Conservation (phyloP, 2,797 vertebrate genomes). For the Hippocampus kuda region DNA sequence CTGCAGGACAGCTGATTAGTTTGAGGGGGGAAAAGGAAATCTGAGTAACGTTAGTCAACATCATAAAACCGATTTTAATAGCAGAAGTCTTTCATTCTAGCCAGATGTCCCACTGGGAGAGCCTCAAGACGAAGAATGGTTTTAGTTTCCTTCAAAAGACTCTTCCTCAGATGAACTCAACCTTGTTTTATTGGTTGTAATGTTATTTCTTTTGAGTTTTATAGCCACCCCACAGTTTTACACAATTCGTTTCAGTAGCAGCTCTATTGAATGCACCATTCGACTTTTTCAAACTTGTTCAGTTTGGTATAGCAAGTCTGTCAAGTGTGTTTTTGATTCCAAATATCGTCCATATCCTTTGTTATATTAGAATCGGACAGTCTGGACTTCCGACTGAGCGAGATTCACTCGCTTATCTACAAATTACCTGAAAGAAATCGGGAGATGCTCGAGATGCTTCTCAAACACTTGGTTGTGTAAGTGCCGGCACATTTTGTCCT, state of each 20-base stretch:
- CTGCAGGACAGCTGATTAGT: background rate
- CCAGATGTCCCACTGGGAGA: background rate
- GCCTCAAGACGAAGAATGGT: background rate
- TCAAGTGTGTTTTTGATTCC: background rate
- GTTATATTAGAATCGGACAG: constrained; percentile 81
- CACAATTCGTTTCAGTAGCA: constrained; percentile 2
- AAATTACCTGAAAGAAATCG: constrained; percentile 90
- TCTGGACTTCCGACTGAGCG: constrained; percentile 82
- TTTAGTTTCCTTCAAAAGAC: constrained; percentile 1
- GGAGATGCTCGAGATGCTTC: constrained; percentile 89
- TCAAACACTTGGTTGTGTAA: constrained; percentile 88
- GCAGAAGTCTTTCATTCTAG: background rate
- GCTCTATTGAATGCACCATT: background rate
- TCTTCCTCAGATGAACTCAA: background rate
- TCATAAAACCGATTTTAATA: background rate
- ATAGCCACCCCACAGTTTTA: constrained; percentile 2
- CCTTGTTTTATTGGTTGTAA: constrained; percentile 13
- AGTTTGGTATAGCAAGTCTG: background rate
- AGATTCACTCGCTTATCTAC: constrained; percentile 86
- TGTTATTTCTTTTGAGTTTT: constrained; percentile 3
- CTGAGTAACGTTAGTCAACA: background rate
- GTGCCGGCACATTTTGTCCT: constrained; percentile 22
- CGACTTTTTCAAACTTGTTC: background rate
- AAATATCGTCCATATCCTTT: background rate
- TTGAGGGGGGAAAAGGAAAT: background rate